Conservation (phyloP, 2,888 invertebrate genomes). For the Xanthia togata region DNA sequence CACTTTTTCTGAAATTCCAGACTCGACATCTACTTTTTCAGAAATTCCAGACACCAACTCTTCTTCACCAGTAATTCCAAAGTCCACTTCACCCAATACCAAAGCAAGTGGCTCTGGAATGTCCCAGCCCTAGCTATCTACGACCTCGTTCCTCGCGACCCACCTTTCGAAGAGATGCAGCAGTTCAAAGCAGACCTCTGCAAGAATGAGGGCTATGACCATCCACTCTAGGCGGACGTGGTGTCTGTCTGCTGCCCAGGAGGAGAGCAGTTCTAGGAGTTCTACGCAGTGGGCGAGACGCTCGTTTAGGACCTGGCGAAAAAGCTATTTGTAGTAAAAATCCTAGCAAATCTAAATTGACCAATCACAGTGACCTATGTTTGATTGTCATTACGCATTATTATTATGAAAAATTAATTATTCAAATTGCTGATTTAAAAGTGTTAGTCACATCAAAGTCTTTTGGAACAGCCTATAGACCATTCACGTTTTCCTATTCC, state of each 20-base stretch:
- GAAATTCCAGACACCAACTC: background rate
- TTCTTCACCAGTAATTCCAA: conserved; percentile 32
- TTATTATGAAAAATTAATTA: background rate
- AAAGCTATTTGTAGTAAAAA: background rate
- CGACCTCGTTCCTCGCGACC: conserved; percentile 34
- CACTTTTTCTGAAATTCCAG: background rate
- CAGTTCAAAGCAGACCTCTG: conserved; percentile 97
- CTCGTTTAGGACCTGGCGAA: conserved; percentile 96
- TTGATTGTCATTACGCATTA: background rate
- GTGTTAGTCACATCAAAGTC: background rate
- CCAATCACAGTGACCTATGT: no score
- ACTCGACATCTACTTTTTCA: background rate
- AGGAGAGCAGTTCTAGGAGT: conserved; percentile 96
- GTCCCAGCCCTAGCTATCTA: conserved; percentile 39
- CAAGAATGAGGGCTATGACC: conserved; percentile 98
- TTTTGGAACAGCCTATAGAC: background rate
- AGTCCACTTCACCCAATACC: conserved; percentile 15
- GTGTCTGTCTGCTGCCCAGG: conserved; percentile 97
- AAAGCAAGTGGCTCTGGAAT: conserved; percentile 38
- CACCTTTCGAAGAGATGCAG: conserved; percentile 94
- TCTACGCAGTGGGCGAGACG: conserved; percentile 98
- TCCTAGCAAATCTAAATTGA: background rate
- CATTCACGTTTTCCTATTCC: background rate
- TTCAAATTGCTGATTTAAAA: background rate
- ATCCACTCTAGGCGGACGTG: conserved; percentile 98